Evolutionary conservation across 2,113 vertebrate species (phyloP).

Genomic region (Meleagris gallopavo): DNA sequence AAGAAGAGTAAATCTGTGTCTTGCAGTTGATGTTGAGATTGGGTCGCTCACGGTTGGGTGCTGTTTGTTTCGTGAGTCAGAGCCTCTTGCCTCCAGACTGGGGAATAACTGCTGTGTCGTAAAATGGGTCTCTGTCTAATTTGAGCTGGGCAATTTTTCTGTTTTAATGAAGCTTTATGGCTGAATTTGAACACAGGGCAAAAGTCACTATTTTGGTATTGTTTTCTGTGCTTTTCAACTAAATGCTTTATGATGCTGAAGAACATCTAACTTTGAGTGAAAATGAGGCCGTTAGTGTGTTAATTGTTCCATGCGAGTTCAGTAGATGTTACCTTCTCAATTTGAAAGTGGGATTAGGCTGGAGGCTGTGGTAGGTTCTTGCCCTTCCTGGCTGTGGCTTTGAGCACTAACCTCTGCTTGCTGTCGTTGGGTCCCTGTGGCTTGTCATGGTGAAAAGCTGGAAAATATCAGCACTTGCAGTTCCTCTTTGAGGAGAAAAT

Average conservation of each 20-base stretch:
- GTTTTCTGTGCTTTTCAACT: conserved; percentile 44
- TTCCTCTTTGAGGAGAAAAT: not conserved
- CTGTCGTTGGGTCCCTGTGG: not conserved
- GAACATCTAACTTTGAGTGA: conserved; percentile 48
- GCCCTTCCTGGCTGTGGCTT: conserved; percentile 26
- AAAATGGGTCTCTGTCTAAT: not conserved
- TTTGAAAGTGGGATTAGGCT: conserved; percentile 42
- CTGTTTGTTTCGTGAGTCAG: not conserved
- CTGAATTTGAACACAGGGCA: conserved; percentile 13
- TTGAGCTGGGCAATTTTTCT: not conserved
- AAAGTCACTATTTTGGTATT: conserved; percentile 45
- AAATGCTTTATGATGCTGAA: conserved; percentile 22
- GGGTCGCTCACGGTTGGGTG: not conserved
- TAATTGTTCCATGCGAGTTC: conserved; percentile 52
- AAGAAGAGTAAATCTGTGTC: not conserved
- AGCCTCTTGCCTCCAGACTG: not conserved
- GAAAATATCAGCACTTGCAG: conserved; percentile 49
- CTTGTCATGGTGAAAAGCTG: conserved; percentile 39
- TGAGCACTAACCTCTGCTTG: not conserved
- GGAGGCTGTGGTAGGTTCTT: not conserved
- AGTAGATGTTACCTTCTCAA: not conserved
- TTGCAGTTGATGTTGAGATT: not conserved
- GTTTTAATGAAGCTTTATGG: not conserved
- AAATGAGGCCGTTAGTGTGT: conserved; percentile 58
- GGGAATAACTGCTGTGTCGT: not conserved